phyloP scores from a whole-genome alignment of 2,888 invertebrate species.

The Malthinus flaveolus region DNA sequence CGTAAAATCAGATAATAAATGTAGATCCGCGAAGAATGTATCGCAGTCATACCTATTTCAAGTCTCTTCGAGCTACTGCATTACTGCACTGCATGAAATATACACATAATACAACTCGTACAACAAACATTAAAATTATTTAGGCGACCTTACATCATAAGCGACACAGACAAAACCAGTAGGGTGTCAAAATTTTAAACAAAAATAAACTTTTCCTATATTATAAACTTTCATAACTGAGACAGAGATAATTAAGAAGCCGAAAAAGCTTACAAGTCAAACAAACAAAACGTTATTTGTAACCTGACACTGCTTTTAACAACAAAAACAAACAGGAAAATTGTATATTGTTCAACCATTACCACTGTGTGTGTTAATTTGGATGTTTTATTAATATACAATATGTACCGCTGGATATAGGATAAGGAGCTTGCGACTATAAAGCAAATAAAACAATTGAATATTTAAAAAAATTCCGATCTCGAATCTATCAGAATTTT shows the following conservation, averaged over 20 bases:
- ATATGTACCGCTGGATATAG: too few species aligned
- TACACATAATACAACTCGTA: not conserved
- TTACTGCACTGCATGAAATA: not conserved
- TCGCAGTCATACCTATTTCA: constrained; percentile 2
- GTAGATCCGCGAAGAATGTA: constrained; percentile 2
- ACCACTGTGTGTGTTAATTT: not conserved
- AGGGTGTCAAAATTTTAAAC: constrained; percentile 43
- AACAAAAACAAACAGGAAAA: constrained; percentile 48
- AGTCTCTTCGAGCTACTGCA: not conserved
- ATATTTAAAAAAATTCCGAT: too few species aligned
- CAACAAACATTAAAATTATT: constrained; percentile 12
- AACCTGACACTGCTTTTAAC: constrained; percentile 52
- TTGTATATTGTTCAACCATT: constrained; percentile 14
- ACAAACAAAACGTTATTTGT: constrained; percentile 47
- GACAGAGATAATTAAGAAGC: constrained; percentile 37
- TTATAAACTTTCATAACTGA: constrained; percentile 36
- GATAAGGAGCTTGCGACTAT: too few species aligned
- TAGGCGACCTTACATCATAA: constrained; percentile 25
- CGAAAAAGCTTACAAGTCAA: constrained; percentile 36
- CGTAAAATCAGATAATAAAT: constrained; percentile 4
- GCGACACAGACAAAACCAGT: constrained; percentile 28
- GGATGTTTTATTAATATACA: too few species aligned
- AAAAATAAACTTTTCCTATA: constrained; percentile 44
- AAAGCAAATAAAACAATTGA: too few species aligned
- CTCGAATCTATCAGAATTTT: too few species aligned